phyloP scores from a whole-genome alignment of 2,888 invertebrate species.

The Stenotaenia linearis region DNA sequence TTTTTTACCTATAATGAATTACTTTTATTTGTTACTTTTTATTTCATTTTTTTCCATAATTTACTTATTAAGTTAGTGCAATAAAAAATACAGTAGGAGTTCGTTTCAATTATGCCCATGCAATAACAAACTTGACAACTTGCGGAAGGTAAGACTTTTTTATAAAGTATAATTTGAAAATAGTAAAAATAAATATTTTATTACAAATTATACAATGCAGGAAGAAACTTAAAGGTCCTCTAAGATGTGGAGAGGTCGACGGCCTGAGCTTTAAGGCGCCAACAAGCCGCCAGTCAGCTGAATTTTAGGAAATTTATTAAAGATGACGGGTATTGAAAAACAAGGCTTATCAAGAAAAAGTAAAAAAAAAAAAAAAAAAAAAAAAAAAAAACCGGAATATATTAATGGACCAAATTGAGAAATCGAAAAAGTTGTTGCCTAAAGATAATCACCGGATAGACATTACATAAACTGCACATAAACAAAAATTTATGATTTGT shows the following conservation, averaged over 20 bases:
- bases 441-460: too few species aligned
- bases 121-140: background rate
- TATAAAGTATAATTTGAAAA: too few species aligned
- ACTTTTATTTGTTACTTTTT: background rate
- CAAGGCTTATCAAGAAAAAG: too few species aligned
- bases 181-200: background rate
- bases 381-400: too few species aligned
- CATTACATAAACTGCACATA: too few species aligned
- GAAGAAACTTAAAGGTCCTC: background rate
- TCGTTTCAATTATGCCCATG: background rate
- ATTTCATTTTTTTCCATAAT: background rate
- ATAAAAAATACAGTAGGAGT: background rate
- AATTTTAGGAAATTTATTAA: background rate
- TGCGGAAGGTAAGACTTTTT: background rate
- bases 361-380: background rate
- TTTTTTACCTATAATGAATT: background rate
- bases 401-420: too few species aligned
- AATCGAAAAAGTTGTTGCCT: too few species aligned
- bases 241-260: background rate
- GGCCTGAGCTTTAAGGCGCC: background rate
- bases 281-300: background rate
- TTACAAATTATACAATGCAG: background rate
- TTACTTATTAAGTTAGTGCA: background rate
- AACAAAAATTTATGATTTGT: too few species aligned
- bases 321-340: background rate